Conservation (phyloP, 1,140 invertebrate genomes). For the Gonioctena quinquepunctata region DNA sequence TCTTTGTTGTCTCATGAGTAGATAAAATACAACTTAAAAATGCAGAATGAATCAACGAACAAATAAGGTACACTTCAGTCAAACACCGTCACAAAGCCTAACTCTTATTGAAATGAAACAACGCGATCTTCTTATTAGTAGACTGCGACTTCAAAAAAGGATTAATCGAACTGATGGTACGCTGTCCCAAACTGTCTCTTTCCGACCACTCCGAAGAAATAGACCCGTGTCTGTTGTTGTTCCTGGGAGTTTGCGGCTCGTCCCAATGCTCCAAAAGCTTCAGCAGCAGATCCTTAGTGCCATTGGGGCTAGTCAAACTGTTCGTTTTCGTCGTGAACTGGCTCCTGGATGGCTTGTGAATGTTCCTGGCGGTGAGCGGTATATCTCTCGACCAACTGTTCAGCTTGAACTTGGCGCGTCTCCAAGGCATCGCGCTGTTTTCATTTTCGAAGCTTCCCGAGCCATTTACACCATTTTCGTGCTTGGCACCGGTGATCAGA, state of each 20-base stretch:
- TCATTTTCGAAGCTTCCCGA: too few relatives aligned
- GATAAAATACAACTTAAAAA: not conserved
- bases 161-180: constrained; percentile 69
- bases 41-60: not conserved
- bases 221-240: constrained; percentile 59
- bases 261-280: constrained; percentile 54
- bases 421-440: constrained; percentile 65
- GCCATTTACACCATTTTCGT: too few relatives aligned
- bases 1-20: constrained; percentile 7
- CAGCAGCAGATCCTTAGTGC: constrained; percentile 28
- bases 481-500: not conserved
- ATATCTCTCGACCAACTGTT: constrained; percentile 66
- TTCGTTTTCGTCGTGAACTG: too few relatives aligned
- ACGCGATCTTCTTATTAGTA: constrained; percentile 55
- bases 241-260: constrained; percentile 65
- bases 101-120: constrained; percentile 42
- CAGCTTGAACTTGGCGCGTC: constrained; percentile 63
- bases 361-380: constrained; percentile 56
- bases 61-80: not conserved
- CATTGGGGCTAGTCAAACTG: too few relatives aligned
- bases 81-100: not conserved
- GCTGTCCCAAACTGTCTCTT: constrained; percentile 59
- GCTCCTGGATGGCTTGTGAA: too few relatives aligned
- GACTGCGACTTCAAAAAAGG: constrained; percentile 68
- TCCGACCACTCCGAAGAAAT: constrained; percentile 63